Conservation (phyloP, 2,888 invertebrate genomes). For the Branchellion lobata region DNA sequence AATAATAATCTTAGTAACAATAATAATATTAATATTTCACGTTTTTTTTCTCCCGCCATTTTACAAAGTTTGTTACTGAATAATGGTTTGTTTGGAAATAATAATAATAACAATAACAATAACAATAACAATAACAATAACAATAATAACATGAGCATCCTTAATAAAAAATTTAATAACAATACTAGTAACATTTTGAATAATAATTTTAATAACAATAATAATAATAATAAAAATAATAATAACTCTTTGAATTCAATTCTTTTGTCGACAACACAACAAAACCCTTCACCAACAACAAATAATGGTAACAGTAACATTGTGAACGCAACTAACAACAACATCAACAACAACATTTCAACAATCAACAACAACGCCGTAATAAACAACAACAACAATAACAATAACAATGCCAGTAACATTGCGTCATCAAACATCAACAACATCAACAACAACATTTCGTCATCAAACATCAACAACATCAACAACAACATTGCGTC, state of each 20-base stretch:
- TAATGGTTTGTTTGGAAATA: constrained; percentile 8
- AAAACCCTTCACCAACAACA: no score
- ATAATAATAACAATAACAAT: not conserved
- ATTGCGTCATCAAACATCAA: not conserved
- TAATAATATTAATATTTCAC: not conserved
- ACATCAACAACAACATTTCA: not conserved
- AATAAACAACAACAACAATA: not conserved
- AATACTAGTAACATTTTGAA: no score
- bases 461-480: not conserved
- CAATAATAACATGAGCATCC: not conserved
- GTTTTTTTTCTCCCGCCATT: not conserved
- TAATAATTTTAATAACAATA: no score
- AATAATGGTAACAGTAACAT: no score
- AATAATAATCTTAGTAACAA: not conserved
- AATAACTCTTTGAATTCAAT: no score
- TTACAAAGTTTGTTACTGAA: constrained; percentile 6
- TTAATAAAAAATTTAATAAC: no score
- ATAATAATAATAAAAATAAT: no score
- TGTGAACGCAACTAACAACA: not conserved
- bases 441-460: no score
- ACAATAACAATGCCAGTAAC: not conserved
- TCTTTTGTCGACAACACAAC: no score
- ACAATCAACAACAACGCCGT: not conserved
- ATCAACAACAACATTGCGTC: not conserved
- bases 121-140: not conserved